These are phyloP conservation scores for Nycticryphes semicollaris DNA, from an alignment of 2,113 vertebrate species.

Conservation along the genomic window DNA sequence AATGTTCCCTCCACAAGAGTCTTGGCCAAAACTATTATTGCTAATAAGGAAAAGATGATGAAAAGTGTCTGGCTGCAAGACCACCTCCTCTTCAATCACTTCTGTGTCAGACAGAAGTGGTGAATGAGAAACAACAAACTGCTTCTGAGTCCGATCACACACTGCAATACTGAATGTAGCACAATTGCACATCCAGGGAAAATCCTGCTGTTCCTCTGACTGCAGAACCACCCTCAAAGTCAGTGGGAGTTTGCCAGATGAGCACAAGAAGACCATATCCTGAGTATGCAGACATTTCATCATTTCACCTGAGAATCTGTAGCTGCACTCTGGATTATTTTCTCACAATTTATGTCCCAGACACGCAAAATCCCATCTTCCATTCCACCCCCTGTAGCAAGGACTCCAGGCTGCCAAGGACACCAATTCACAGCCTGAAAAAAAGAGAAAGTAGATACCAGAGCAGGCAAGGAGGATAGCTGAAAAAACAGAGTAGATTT, in stretches of 20 bases:
- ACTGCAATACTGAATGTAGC: background rate
- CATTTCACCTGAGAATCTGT: conserved; percentile 81
- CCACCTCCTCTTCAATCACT: background rate
- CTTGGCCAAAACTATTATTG: background rate
- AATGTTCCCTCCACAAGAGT: background rate
- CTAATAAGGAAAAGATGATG: background rate
- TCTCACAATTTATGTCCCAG: conserved; percentile 73
- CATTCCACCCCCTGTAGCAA: conserved; percentile 80
- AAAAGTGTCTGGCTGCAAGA: background rate
- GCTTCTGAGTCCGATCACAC: background rate
- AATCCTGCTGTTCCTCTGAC: background rate
- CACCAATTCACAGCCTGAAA: conserved; percentile 80
- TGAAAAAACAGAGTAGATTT: background rate
- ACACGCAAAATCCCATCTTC: conserved; percentile 77
- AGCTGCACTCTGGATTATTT: conserved; percentile 61
- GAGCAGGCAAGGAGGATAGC: background rate
- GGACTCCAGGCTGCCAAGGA: conserved; percentile 76
- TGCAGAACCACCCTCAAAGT: background rate
- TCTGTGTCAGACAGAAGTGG: background rate
- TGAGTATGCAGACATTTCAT: conserved; percentile 5
- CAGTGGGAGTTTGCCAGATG: background rate
- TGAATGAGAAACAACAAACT: background rate
- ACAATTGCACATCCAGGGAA: background rate
- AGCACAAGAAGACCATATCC: background rate
- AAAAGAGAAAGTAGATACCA: background rate